These are phyloP conservation scores for Lamprotornis superbus DNA, from an alignment of 2,113 vertebrate genomes.

Conservation along the genomic window DNA sequence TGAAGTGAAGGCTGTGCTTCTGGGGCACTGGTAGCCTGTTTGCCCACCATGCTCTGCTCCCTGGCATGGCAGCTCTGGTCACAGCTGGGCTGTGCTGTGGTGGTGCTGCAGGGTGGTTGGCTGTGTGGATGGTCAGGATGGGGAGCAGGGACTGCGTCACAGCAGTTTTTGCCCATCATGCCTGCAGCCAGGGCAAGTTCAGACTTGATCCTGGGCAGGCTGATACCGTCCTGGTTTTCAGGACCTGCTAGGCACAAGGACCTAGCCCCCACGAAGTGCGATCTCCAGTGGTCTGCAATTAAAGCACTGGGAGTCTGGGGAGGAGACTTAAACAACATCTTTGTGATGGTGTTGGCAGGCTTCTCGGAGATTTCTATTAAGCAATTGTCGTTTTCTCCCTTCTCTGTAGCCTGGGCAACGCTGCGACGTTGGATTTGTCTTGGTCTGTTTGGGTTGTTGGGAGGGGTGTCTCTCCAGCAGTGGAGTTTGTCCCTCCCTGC, in stretches of 20 bases:
- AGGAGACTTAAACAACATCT: neutral
- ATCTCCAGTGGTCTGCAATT: neutral
- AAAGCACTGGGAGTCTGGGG: neutral
- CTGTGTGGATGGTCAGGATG: neutral
- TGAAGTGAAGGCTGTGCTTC: accelerated
- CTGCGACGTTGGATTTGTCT: neutral
- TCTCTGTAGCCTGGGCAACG: neutral
- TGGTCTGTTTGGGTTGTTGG: constrained; percentile 1
- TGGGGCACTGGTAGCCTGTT: neutral
- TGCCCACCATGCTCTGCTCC: accelerated
- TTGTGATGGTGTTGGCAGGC: constrained; percentile 5
- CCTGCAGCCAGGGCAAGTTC: neutral
- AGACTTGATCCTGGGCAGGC: neutral
- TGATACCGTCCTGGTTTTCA: neutral
- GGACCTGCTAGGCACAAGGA: neutral
- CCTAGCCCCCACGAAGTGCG: neutral
- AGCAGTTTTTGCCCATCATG: neutral
- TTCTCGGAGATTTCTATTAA: neutral
- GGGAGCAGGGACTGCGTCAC: neutral
- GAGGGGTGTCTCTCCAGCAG: neutral
- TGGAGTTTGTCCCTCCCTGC: neutral
- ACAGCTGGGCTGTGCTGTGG: neutral
- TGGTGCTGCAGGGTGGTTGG: neutral
- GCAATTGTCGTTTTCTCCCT: neutral
- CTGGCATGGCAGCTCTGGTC: accelerated